These are phyloP conservation scores for Drosophila phalerata DNA, from an alignment of 2,888 invertebrate genomes.

Conservation along the genomic window DNA sequence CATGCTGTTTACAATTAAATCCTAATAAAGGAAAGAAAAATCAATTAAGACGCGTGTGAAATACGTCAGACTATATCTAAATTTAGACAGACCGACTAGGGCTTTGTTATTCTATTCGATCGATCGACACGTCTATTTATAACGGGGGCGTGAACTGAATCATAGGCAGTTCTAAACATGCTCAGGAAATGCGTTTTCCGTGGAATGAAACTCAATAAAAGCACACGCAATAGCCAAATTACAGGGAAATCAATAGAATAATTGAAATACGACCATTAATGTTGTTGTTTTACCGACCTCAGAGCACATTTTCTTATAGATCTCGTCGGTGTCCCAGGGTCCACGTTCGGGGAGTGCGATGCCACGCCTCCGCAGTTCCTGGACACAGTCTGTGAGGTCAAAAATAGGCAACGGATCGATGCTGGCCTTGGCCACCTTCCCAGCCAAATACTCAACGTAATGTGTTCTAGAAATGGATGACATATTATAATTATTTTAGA, in stretches of 20 bases:
- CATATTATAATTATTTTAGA: no score
- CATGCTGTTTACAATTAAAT: constrained; percentile 74
- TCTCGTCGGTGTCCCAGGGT: constrained; percentile 93
- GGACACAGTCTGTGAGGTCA: constrained; percentile 94
- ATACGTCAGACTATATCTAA: constrained; percentile 71
- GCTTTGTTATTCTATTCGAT: constrained; percentile 47
- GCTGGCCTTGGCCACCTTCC: constrained; percentile 92
- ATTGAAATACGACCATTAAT: neutral
- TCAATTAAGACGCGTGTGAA: constrained; percentile 76
- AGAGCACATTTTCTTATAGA: constrained; percentile 93
- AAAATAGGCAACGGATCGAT: constrained; percentile 96
- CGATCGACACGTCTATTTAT: constrained; percentile 40
- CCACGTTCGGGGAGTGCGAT: constrained; percentile 93
- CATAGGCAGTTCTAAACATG: constrained; percentile 54
- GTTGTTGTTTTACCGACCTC: constrained; percentile 88
- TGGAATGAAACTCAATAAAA: constrained; percentile 53
- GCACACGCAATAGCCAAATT: constrained; percentile 34
- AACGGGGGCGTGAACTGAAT: constrained; percentile 57
- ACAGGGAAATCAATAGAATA: constrained; percentile 33
- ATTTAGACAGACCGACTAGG: constrained; percentile 53
- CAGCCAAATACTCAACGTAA: constrained; percentile 98
- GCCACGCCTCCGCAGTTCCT: constrained; percentile 94
- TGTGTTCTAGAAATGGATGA: constrained; percentile 89
- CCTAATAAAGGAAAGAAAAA: constrained; percentile 66
- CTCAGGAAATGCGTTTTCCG: constrained; percentile 68